phyloP scores from a whole-genome alignment of 2,113 vertebrate genomes.

The Leptocoma aspasia region DNA sequence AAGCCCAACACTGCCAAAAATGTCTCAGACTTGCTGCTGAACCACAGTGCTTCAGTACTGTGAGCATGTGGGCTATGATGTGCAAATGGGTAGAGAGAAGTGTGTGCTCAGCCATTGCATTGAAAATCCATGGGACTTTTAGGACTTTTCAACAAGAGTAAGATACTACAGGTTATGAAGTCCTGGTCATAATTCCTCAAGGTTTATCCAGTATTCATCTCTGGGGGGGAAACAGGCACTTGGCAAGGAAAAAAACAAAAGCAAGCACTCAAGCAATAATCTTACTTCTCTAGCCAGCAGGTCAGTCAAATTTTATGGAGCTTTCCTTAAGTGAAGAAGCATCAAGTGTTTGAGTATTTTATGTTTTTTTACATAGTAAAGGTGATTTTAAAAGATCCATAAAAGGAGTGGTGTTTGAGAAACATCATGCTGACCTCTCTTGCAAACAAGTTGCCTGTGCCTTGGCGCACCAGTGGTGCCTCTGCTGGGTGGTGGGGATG shows the following conservation, averaged over 20 bases:
- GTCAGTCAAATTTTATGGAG: neutral
- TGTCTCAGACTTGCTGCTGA: neutral
- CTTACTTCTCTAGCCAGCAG: neutral
- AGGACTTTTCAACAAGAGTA: neutral
- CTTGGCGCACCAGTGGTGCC: neutral
- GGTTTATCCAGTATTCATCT: neutral
- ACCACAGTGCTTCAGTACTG: neutral
- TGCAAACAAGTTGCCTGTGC: neutral
- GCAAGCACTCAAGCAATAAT: neutral
- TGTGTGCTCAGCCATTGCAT: accelerated
- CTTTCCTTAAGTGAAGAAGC: neutral
- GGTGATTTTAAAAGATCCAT: neutral
- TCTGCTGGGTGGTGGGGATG: neutral
- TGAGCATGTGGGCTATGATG: accelerated
- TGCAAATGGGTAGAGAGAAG: neutral
- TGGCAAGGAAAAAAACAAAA: neutral
- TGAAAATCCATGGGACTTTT: neutral
- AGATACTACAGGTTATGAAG: neutral
- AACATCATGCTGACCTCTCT: neutral
- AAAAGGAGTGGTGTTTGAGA: neutral
- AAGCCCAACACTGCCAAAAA: neutral
- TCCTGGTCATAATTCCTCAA: neutral
- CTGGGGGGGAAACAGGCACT: neutral
- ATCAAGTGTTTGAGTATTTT: neutral
- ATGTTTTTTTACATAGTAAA: neutral